These are phyloP conservation scores for Procapra przewalskii DNA, from an alignment of 2,113 vertebrate species.

Conservation along the genomic window DNA sequence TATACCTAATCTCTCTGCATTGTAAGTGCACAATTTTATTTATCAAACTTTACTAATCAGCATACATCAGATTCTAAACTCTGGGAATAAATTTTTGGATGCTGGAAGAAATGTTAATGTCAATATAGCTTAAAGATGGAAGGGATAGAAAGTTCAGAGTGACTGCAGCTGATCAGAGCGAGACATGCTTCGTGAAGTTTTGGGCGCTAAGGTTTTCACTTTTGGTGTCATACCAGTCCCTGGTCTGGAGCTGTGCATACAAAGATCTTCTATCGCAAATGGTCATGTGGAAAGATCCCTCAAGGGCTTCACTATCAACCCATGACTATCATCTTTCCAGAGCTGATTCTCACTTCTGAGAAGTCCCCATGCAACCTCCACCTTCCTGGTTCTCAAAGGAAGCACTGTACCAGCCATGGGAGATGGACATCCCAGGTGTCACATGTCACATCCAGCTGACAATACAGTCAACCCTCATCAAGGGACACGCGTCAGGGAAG, in stretches of 20 bases:
- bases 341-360: background rate
- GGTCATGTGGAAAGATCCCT: background rate
- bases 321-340: background rate
- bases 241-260: background rate
- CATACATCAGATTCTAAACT: background rate
- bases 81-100: background rate
- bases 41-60: background rate
- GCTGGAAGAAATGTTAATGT: background rate
- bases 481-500: background rate
- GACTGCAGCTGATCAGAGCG: background rate
- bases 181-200: background rate
- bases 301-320: background rate
- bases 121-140: background rate
- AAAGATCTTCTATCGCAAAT: background rate
- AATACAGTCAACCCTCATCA: background rate
- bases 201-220: background rate
- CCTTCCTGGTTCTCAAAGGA: background rate
- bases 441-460: background rate
- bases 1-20: background rate
- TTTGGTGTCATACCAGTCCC: background rate
- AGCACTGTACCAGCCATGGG: background rate
- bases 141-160: background rate
- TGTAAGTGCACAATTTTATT: background rate
- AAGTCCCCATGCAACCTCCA: background rate
- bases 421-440: background rate